phyloP scores from a whole-genome alignment of 2,113 vertebrate species.

The Megaceryle torquata region DNA sequence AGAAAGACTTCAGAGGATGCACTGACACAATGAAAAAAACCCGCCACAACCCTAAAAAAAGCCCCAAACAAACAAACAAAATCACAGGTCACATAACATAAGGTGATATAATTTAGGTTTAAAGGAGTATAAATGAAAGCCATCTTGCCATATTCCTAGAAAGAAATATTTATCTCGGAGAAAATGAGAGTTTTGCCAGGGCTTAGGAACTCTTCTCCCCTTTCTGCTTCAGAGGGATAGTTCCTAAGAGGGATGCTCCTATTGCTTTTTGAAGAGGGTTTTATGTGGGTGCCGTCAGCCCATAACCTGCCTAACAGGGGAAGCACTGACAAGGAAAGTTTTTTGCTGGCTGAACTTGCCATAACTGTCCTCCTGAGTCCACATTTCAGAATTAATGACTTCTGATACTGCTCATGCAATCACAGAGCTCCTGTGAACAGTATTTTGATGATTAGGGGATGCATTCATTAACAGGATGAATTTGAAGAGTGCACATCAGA shows the following conservation, averaged over 20 bases:
- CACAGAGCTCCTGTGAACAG: neutral
- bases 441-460: neutral
- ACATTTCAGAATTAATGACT: neutral
- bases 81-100: neutral
- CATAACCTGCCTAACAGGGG: neutral
- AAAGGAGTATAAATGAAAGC: neutral
- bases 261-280: neutral
- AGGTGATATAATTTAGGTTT: neutral
- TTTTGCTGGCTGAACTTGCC: neutral
- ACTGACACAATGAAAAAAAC: neutral
- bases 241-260: neutral
- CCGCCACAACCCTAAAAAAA: neutral
- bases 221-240: neutral
- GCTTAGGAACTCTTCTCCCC: neutral
- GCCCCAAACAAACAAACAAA: neutral
- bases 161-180: neutral
- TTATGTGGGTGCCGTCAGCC: neutral
- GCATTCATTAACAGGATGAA: neutral
- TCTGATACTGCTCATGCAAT: neutral
- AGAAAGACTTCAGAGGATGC: neutral
- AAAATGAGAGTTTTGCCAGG: neutral
- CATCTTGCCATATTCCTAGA: neutral
- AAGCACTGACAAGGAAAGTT: neutral
- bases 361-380: neutral
- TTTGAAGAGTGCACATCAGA: fast-evolving